These are phyloP conservation scores for Drosophila antonietae DNA, from an alignment of 2,888 invertebrate genomes.

Conservation along the genomic window DNA sequence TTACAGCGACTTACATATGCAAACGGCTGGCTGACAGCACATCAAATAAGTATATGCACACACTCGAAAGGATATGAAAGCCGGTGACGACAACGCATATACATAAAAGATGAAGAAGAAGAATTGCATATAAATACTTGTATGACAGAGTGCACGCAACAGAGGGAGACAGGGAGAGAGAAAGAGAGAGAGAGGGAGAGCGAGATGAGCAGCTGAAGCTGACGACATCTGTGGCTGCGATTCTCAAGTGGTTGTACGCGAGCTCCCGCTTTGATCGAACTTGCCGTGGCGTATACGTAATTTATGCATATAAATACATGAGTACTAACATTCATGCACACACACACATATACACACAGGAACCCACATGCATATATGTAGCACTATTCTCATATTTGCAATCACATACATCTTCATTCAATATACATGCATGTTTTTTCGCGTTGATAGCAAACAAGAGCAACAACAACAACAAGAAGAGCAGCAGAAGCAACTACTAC, in stretches of 20 bases:
- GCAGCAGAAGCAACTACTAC: neutral
- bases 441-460: conserved; percentile 36
- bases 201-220: neutral
- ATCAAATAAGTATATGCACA: conserved; percentile 64
- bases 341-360: conserved; percentile 8
- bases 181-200: neutral
- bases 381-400: conserved; percentile 42
- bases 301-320: conserved; percentile 63
- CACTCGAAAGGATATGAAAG: conserved; percentile 76
- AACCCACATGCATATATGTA: neutral
- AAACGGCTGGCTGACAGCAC: conserved; percentile 67
- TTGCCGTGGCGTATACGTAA: conserved; percentile 69
- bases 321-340: conserved; percentile 23
- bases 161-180: neutral
- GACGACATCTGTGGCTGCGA: conserved; percentile 31
- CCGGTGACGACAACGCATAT: conserved; percentile 69
- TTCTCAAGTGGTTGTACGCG: conserved; percentile 66
- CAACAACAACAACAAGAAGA: neutral
- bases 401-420: conserved; percentile 64
- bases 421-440: conserved; percentile 48
- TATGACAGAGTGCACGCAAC: conserved; percentile 15
- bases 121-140: conserved; percentile 77
- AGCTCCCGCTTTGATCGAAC: conserved; percentile 66
- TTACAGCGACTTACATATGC: conserved; percentile 76
- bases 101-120: conserved; percentile 77